Evolutionary conservation across 2,797 vertebrate genomes (phyloP), one percentile per base, ranked within the genome.

Genomic region (Tokudaia muenninki): DNA sequence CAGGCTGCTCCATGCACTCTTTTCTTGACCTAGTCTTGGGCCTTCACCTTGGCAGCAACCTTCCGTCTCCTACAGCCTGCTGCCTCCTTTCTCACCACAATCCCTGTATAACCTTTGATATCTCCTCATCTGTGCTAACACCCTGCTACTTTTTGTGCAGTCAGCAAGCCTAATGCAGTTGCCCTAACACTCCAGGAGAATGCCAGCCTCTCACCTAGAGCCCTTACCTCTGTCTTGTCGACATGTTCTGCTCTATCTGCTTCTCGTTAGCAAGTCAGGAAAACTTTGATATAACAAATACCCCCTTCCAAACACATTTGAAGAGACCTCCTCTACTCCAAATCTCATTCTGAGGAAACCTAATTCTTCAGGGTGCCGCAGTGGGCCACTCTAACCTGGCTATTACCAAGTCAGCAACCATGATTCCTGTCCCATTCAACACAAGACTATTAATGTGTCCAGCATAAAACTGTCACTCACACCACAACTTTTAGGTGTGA

Each of bases 71-170:
- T 72, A 79, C 78, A 95, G n/a, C 14, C 29, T 41, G 26, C 3
- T 77, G 22, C 5, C 57, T 24, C 50, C 0, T 13, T 72, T 21
- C 4, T 29, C 34, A 82, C 93, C 55, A 37, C 31, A 88, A 31
- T 3, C 13, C 52, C 70, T 31, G 24, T 8, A 84, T 37, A 77
- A 87, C 26, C 17, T 44, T 75, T 34, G 21, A 6, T n/a, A 65
- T 72, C 61, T 87, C 55, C 37, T 31, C 31, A 90, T 2, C 16
- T 37, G 0, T 1, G 17, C 52, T 7, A 17, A 21, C 5, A 29
- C 22, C 50, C 9, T 21, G 16, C 31, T 12, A 0, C 6, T 31
- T 41, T 6, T 44, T 0, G 34, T 1, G 4, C 3, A 13, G 9
- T 37, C 74, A 57, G 21, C 6, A 44, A 52, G 14, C 31, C 17